A percentile compares a stretch with the other conserved stretches of the same genome.
Conservation (phyloP, 2,797 vertebrate genomes). For the Rhinichthys osculus region DNA sequence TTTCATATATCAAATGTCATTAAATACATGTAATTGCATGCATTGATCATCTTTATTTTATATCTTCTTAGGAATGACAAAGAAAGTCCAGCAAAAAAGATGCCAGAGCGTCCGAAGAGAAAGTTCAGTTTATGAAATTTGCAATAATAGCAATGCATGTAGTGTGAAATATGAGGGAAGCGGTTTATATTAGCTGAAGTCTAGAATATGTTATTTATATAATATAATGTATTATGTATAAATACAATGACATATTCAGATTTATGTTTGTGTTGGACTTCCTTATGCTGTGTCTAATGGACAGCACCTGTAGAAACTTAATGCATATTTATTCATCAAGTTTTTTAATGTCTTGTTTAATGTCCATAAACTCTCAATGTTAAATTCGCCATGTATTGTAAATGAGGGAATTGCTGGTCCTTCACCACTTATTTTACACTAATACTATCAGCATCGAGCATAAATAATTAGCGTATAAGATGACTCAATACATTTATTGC, state of each 20-base stretch:
- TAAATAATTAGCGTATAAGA: background rate
- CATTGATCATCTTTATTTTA: background rate
- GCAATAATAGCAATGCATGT: background rate
- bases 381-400: background rate
- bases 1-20: background rate
- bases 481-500: background rate
- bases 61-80: background rate
- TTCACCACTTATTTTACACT: background rate
- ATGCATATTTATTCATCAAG: background rate
- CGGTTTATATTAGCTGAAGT: background rate
- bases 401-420: background rate
- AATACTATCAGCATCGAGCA: background rate
- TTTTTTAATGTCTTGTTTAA: background rate
- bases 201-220: background rate
- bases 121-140: constrained; percentile 11
- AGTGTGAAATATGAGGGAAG: background rate
- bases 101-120: background rate
- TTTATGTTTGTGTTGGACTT: background rate
- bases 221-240: background rate
- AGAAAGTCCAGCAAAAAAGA: background rate
- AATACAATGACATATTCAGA: background rate
- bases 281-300: background rate
- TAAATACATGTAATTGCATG: background rate
- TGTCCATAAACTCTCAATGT: background rate
- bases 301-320: background rate